A percentile compares a stretch with the other conserved stretches of the same genome.
Evolutionary conservation across 2,797 vertebrate genomes (phyloP).

Genomic region (Gastrophryne carolinensis): DNA sequence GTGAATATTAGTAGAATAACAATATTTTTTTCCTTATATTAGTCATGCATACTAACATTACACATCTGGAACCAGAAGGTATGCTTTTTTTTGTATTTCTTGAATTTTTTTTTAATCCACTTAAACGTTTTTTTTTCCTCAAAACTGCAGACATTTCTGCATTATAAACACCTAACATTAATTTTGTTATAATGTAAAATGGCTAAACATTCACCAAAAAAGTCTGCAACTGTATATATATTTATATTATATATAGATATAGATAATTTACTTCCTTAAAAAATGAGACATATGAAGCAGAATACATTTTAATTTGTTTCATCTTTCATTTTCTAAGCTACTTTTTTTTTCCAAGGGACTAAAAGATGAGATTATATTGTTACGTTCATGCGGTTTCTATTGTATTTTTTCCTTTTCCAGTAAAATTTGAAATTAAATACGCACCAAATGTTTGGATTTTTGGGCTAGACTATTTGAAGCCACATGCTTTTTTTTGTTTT

Average conservation of each 20-base stretch:
- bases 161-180: constrained; percentile 89
- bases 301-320: constrained; percentile 72
- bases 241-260: constrained; percentile 2
- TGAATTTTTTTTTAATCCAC: constrained; percentile 70
- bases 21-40: constrained; percentile 73
- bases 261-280: constrained; percentile 78
- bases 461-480: constrained; percentile 88
- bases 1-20: constrained; percentile 85
- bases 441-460: constrained; percentile 81
- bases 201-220: constrained; percentile 93
- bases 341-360: constrained; percentile 74
- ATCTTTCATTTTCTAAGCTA: constrained; percentile 75
- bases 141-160: constrained; percentile 77
- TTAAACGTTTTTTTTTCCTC: constrained; percentile 60
- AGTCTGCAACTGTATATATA: constrained; percentile 87
- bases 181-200: constrained; percentile 92
- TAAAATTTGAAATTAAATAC: constrained; percentile 76
- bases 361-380: constrained; percentile 73
- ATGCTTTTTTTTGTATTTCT: constrained; percentile 73
- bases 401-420: constrained; percentile 70
- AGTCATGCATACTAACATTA: constrained; percentile 98
- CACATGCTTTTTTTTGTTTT: constrained; percentile 82
- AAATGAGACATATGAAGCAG: constrained; percentile 72
- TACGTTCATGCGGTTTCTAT: constrained; percentile 75
- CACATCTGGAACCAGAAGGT: constrained; percentile 81